phyloP scores from a whole-genome alignment of 2,113 vertebrate species.

The Monopterus albus region DNA sequence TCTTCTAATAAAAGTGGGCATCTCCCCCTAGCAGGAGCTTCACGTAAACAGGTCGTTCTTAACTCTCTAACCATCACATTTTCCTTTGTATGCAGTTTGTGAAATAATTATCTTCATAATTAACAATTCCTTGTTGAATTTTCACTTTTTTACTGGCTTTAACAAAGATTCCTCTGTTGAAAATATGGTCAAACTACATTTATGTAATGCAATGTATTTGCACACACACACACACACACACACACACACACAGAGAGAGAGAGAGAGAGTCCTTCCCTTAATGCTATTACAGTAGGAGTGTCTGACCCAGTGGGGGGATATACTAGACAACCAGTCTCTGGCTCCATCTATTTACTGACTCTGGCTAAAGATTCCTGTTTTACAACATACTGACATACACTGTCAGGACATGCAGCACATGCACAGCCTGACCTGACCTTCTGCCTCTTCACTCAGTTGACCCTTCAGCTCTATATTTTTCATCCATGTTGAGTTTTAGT shows the following conservation, averaged over 20 bases:
- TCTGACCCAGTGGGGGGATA: constrained; percentile 56
- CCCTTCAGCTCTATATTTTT: not conserved
- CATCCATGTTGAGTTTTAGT: not conserved
- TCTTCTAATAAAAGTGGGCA: too few species aligned
- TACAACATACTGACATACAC: constrained; percentile 30
- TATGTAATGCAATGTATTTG: not conserved
- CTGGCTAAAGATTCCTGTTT: constrained; percentile 28
- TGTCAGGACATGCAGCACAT: constrained; percentile 11
- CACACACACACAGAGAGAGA: constrained; percentile 7
- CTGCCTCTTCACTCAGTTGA: not conserved
- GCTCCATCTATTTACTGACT: constrained; percentile 54
- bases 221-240: not conserved
- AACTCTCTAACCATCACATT: too few species aligned
- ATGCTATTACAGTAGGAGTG: constrained; percentile 49
- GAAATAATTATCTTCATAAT: too few species aligned
- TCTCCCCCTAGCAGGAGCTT: too few species aligned
- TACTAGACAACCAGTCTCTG: constrained; percentile 23
- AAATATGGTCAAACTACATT: too few species aligned
- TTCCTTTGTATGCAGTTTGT: too few species aligned
- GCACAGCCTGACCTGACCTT: constrained; percentile 15
- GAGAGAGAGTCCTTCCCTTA: not conserved
- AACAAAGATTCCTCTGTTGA: not conserved
- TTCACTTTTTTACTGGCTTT: not conserved
- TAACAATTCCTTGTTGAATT: not conserved
- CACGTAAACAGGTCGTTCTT: too few species aligned